Evolutionary conservation across 2,797 vertebrate species (phyloP), one percentile per base, ranked within the genome.

Genomic region (Molossus molossus): DNA sequence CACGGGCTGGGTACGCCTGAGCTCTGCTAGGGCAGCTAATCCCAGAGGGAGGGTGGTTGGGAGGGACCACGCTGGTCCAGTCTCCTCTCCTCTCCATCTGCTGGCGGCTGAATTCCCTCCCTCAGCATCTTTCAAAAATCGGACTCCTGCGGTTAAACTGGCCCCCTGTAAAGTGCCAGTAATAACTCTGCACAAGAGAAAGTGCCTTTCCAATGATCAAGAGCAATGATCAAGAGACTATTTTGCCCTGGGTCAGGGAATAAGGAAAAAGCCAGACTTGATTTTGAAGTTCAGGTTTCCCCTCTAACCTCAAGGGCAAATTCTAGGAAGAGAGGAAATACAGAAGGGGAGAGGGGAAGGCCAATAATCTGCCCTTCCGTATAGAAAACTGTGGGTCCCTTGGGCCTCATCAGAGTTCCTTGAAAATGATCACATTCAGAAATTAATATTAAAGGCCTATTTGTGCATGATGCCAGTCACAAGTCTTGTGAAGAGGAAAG

Each of bases 121-220:
- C 83, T 96, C 91, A 77, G 92, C 89, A 95, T 91, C 94, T 95
- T 95, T 96, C 40, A 79, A 83, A 81, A 69, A 72, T 73, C 57
- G 9, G 60, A 81, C 90, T 83, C 94, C 94, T 65, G 86, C 80
- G 27, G 82, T 62, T 87, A 45, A 29, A 76, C 91, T 82, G 84
- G 17, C 58, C 76, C 21, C 79, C 23, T 27, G 80, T 67, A 65
- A 93, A 92, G 90, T 87, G 87, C 69, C 94, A 90, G 87, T 48
- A 69, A 82, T 33, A 70, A 70, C 25, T 45, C 57, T 9, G 45
- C 55, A 5, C 60, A 25, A 18, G 86, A 77, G 77, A 72, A 90
- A 92, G 76, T 62, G 73, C 55, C 58, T 95, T 92, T 29, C 45
- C 67, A 62, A 11, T 4, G 77, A 58, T 64, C 23, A 25, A 60